Base-by-base conservation (phyloP, 2,113 vertebrate genomes). In the Sebastes schlegelii region DNA sequence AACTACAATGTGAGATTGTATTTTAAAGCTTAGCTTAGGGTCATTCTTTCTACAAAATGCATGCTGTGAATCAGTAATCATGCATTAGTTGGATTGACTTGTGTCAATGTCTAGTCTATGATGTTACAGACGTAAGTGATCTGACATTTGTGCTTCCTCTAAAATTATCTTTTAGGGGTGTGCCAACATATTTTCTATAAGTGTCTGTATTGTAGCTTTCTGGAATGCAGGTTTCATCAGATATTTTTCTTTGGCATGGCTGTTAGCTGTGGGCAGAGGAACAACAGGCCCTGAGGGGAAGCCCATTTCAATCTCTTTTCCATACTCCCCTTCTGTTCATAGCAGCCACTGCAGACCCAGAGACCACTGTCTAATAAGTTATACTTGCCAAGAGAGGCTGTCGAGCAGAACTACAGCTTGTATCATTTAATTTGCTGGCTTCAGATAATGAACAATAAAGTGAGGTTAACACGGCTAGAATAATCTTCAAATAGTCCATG, bases 261-360 rank as follows among this genome's bases (percentile, higher is more conserved):
- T 78, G 86, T 77, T 76, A 23, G 84, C 86, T 89, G 84, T 88
- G 82, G 90, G 88, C 91, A 89, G 86, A 63, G 79, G 87, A 86
- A 89, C 83, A 92, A 87, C 89, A 87, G 76, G 86, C 83, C 92
- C 90, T 43, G 82, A 87, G 91, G 90, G 86, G 78, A 89, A 77
- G 82, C 83, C 90, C 79, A 16, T 86, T 90, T 90, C 84, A 85
- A 86, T 86, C 88, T 88, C 83, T 64, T 86, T 52, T 87, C 80
- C 80, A 54, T 82, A 87, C 86, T 89, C 84, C 90, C 34, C 89
- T 85, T 89, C 91, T 92, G 91, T 85, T 91, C 85, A 67, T 57
- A 83, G 79, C 68, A 77, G 90, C 92, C 86, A 80, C 87, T 83
- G 89, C 86, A 88, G 82, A 87, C 63, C 70, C 86, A 67, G 55